phyloP scores from a whole-genome alignment of 1,140 invertebrate genomes.

The Papilio machaon region DNA sequence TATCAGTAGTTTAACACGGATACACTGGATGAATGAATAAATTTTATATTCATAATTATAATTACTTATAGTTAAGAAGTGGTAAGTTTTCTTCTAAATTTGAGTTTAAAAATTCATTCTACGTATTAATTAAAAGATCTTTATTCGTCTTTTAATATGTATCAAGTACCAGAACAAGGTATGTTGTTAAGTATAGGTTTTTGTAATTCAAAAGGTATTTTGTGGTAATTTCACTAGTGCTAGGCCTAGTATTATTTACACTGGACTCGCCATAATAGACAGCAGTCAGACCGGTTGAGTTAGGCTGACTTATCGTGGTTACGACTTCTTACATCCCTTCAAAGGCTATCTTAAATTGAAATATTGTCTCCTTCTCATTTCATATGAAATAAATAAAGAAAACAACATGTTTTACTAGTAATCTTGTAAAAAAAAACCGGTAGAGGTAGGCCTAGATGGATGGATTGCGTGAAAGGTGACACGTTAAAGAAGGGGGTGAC shows the following conservation, averaged over 20 bases:
- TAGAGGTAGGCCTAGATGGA: too few relatives aligned
- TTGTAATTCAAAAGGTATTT: not conserved
- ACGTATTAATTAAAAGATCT: too few relatives aligned
- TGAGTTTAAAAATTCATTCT: not conserved
- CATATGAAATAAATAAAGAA: too few relatives aligned
- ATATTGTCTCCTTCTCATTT: not conserved
- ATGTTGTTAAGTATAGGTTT: not conserved
- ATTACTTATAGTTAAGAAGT: too few relatives aligned
- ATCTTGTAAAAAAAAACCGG: too few relatives aligned
- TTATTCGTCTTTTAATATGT: too few relatives aligned
- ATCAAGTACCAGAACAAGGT: not conserved
- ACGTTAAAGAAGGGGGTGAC: too few relatives aligned
- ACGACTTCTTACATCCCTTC: slow-evolving; percentile 30
- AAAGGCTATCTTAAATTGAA: not conserved
- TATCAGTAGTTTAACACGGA: not conserved
- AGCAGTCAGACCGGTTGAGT: slow-evolving; percentile 22
- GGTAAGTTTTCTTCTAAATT: not conserved
- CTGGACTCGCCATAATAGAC: slow-evolving; percentile 9
- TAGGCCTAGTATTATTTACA: slow-evolving; percentile 32
- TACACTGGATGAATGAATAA: not conserved
- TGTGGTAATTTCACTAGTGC: slow-evolving; percentile 27
- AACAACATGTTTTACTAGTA: too few relatives aligned
- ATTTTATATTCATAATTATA: not conserved
- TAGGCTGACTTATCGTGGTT: slow-evolving; percentile 13
- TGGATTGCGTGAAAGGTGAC: too few relatives aligned